Conservation (phyloP, 1,140 invertebrate genomes). For the Macrocentrus cingulum region DNA sequence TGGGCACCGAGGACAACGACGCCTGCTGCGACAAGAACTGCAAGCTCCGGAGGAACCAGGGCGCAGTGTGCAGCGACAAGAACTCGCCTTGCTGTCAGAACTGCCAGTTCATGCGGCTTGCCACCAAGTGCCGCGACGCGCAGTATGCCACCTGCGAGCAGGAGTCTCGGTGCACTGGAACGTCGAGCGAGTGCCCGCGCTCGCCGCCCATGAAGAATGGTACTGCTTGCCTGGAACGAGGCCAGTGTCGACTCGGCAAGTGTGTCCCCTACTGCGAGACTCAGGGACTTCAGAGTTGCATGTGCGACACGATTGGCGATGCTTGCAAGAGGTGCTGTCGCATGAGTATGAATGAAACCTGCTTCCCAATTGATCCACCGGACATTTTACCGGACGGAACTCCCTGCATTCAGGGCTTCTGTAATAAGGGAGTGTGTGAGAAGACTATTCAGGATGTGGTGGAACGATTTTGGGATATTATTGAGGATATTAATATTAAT, state of each 20-base stretch:
- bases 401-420: conserved; percentile 94
- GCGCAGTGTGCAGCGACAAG: conserved; percentile 89
- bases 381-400: conserved; percentile 90
- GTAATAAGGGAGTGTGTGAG: conserved; percentile 92
- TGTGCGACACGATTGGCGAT: conserved; percentile 87
- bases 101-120: conserved; percentile 80
- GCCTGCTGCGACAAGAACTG: conserved; percentile 92
- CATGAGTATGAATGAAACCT: conserved; percentile 87
- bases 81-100: conserved; percentile 92
- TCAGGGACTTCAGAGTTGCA: conserved; percentile 87
- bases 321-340: conserved; percentile 90
- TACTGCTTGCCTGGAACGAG: conserved; percentile 84
- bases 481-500: conserved; percentile 94
- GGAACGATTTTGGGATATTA: conserved; percentile 94
- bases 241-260: conserved; percentile 80
- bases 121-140: conserved; percentile 82
- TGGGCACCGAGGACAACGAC: conserved; percentile 90
- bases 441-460: conserved; percentile 94
- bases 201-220: conserved; percentile 86
- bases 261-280: conserved; percentile 93
- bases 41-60: conserved; percentile 75
- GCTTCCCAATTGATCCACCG: conserved; percentile 82
- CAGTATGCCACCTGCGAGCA: conserved; percentile 88
- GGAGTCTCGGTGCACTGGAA: conserved; percentile 78
- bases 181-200: conserved; percentile 72